A percentile compares a stretch with the other conserved stretches of the same genome.
Conservation (phyloP, 1,140 invertebrate species). For the Trichonephila clavata region DNA sequence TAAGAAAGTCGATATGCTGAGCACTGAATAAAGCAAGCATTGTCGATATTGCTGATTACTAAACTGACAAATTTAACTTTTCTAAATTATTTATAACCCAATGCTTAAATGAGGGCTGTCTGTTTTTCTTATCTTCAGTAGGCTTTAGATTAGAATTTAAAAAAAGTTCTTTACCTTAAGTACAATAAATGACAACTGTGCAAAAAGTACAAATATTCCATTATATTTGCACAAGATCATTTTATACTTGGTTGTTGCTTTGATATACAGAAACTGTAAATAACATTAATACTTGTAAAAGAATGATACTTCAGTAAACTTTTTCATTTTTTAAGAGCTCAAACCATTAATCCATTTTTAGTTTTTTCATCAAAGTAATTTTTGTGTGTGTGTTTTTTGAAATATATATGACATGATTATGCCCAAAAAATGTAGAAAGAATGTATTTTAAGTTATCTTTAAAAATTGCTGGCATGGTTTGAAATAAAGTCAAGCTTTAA, state of each 20-base stretch:
- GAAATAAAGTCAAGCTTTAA: no score
- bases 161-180: slow-evolving; percentile 35
- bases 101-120: neutral
- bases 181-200: slow-evolving; percentile 61
- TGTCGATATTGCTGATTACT: no score
- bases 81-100: neutral
- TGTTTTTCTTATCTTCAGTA: neutral
- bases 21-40: no score
- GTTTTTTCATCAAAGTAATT: neutral
- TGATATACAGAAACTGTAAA: slow-evolving; percentile 35
- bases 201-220: slow-evolving; percentile 67
- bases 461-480: no score
- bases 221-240: slow-evolving; percentile 59
- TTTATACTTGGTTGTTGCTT: slow-evolving; percentile 54
- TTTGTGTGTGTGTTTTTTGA: no score
- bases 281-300: slow-evolving; percentile 40
- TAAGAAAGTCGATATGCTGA: no score
- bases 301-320: neutral
- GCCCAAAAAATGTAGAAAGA: no score
- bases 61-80: no score
- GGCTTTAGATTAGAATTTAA: neutral
- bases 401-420: no score
- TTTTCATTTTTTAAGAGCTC: neutral
- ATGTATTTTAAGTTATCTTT: no score
- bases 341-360: neutral